A percentile compares a stretch with the other conserved stretches of the same genome.
Conservation (phyloP, 2,113 vertebrate genomes). For the Lagopus muta region DNA sequence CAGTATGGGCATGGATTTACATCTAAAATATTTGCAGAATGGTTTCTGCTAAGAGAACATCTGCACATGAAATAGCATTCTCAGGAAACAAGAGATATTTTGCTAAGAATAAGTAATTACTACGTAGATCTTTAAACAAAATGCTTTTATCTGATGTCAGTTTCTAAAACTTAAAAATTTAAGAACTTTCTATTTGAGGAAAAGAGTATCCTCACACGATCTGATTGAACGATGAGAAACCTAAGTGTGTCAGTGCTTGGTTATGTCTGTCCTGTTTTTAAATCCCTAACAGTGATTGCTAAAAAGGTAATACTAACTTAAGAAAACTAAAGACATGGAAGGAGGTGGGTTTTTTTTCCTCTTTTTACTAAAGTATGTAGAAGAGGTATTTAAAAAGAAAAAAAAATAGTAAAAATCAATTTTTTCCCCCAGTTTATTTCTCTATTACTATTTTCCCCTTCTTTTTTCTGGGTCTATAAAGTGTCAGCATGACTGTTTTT, state of each 20-base stretch:
- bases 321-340: neutral
- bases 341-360: neutral
- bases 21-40: neutral
- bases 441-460: neutral
- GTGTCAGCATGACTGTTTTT: conserved; percentile 1
- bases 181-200: neutral
- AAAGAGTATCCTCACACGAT: neutral
- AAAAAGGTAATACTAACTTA: neutral
- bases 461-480: neutral
- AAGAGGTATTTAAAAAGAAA: neutral
- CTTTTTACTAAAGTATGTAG: neutral
- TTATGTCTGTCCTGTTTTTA: neutral
- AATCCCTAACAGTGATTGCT: neutral
- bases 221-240: neutral
- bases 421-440: neutral
- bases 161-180: neutral
- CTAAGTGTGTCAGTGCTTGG: neutral
- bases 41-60: neutral
- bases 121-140: neutral
- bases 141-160: neutral
- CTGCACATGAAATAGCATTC: neutral
- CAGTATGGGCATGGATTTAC: neutral
- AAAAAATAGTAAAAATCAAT: neutral
- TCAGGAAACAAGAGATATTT: neutral
- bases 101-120: neutral